A percentile compares a stretch with the other conserved stretches of the same genome.
Conservation (phyloP, 2,888 invertebrate genomes). For the Kuschelorhynchus macadamiae region DNA sequence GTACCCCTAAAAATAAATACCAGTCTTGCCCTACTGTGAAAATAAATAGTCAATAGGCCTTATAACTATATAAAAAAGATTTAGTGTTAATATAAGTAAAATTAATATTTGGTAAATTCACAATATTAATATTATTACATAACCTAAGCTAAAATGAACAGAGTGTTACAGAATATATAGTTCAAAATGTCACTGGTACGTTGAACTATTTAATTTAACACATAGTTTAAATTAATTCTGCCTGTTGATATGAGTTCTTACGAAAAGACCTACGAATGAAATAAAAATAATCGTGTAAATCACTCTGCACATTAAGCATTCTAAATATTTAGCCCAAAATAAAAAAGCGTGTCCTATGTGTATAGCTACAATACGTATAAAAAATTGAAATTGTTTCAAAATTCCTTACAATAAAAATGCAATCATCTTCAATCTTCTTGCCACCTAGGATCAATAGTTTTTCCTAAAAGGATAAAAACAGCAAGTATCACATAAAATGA, state of each 20-base stretch:
- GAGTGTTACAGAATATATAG: background rate
- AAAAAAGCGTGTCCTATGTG: slow-evolving; percentile 14
- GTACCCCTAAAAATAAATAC: slow-evolving; percentile 22
- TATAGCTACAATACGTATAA: slow-evolving; percentile 14
- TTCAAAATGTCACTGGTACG: background rate
- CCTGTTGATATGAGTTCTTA: background rate
- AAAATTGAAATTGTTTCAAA: slow-evolving; percentile 19
- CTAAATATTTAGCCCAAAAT: slow-evolving; percentile 10
- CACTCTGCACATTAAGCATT: background rate
- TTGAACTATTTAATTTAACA: background rate
- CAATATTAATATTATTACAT: slow-evolving; percentile 14
- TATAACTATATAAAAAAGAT: slow-evolving; percentile 24
- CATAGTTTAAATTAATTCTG: background rate
- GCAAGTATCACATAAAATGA: slow-evolving; percentile 27
- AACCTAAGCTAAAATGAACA: slow-evolving; percentile 15
- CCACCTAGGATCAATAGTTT: slow-evolving; percentile 11
- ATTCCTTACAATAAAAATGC: slow-evolving; percentile 17
- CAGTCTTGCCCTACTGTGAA: slow-evolving; percentile 35
- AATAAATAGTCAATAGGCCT: slow-evolving; percentile 30
- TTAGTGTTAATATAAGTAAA: slow-evolving; percentile 9
- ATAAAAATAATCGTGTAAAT: background rate
- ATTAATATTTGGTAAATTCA: slow-evolving; percentile 19
- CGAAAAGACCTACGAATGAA: background rate
- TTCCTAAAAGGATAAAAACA: slow-evolving; percentile 18
- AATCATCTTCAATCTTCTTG: slow-evolving; percentile 17